These are phyloP conservation scores for Coelinius sp. DNA, from an alignment of 2,888 invertebrate species.

Conservation along the genomic window DNA sequence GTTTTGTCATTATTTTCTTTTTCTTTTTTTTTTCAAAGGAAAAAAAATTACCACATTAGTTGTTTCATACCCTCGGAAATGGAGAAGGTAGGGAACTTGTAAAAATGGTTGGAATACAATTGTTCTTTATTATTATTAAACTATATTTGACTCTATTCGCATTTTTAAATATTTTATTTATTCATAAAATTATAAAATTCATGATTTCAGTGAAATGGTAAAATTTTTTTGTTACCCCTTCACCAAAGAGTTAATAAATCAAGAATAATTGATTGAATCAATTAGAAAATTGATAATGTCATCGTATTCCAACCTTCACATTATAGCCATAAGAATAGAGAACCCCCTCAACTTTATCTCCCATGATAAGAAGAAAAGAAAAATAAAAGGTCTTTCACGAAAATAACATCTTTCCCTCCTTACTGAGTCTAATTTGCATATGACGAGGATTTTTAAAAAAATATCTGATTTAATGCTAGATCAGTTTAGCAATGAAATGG, in stretches of 20 bases:
- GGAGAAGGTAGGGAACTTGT: neutral
- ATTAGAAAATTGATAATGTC: constrained; percentile 30
- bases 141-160: constrained; percentile 36
- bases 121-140: constrained; percentile 44
- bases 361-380: constrained; percentile 45
- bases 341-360: constrained; percentile 57
- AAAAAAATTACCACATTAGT: constrained; percentile 54
- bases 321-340: constrained; percentile 58
- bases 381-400: constrained; percentile 54
- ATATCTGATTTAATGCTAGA: neutral
- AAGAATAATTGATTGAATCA: neutral
- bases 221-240: constrained; percentile 19
- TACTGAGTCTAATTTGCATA: neutral
- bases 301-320: constrained; percentile 68
- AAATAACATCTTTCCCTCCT: constrained; percentile 57
- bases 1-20: constrained; percentile 32
- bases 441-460: neutral
- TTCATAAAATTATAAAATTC: constrained; percentile 41
- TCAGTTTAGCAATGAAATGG: neutral
- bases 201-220: neutral
- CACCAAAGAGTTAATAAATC: neutral
- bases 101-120: constrained; percentile 61
- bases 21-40: constrained; percentile 48
- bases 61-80: constrained; percentile 45
- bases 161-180: neutral